These are phyloP conservation scores for Ophion obscuratus DNA, from an alignment of 2,888 invertebrate species.

Conservation along the genomic window DNA sequence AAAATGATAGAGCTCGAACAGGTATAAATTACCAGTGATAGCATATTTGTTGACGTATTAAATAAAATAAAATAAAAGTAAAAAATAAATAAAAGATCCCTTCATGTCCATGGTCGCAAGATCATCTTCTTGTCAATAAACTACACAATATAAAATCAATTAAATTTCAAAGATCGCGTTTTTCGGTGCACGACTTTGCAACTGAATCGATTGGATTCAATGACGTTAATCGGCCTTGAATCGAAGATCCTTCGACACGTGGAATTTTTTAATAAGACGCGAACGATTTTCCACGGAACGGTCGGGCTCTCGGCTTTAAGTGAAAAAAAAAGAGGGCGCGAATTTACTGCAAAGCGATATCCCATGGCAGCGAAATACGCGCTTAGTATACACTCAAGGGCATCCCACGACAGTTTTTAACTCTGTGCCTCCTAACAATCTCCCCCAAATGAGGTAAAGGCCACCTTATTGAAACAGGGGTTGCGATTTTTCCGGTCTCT, in stretches of 20 bases:
- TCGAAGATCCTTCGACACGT: slow-evolving; percentile 6
- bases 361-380: slow-evolving; percentile 70
- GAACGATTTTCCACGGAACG: slow-evolving; percentile 10
- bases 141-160: no score
- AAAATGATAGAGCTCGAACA: no score
- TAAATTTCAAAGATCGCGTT: no score
- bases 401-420: slow-evolving; percentile 81
- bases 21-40: no score
- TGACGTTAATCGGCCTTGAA: no score
- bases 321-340: slow-evolving; percentile 70
- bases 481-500: slow-evolving; percentile 82
- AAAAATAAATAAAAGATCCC: no score
- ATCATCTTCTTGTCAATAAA: no score
- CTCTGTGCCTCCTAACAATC: slow-evolving; percentile 82
- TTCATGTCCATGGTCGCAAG: no score
- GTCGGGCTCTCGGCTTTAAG: slow-evolving; percentile 52
- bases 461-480: slow-evolving; percentile 84
- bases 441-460: slow-evolving; percentile 84
- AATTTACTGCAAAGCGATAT: slow-evolving; percentile 82
- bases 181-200: not conserved
- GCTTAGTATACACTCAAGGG: slow-evolving; percentile 39
- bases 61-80: no score
- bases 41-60: no score
- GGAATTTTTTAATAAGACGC: slow-evolving; percentile 44
- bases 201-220: not conserved